Evolutionary conservation across 2,113 vertebrate genomes (phyloP).

Genomic region (Thryonomys swinderianus): DNA sequence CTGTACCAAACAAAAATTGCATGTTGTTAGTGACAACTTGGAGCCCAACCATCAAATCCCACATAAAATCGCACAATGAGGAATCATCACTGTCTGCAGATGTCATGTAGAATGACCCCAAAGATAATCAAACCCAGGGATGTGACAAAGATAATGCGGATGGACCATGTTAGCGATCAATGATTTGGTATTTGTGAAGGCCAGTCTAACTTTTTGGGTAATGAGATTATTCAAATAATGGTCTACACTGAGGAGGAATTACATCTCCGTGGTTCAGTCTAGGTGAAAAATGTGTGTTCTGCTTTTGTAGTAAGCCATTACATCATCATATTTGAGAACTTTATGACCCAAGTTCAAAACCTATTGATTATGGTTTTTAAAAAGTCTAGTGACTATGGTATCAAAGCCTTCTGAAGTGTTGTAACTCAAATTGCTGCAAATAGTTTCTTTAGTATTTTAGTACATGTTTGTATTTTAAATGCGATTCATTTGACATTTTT

Average conservation of each 20-base stretch:
- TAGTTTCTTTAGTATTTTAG: background rate
- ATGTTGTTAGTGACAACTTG: constrained; percentile 11
- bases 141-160: constrained; percentile 57
- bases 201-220: constrained; percentile 67
- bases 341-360: background rate
- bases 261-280: constrained; percentile 36
- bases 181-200: constrained; percentile 44
- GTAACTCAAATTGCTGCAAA: background rate
- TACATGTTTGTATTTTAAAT: constrained; percentile 48
- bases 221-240: constrained; percentile 69
- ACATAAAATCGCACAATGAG: constrained; percentile 58
- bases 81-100: constrained; percentile 66
- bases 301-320: constrained; percentile 50
- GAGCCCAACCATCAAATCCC: constrained; percentile 7
- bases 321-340: constrained; percentile 22
- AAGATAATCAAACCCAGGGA: constrained; percentile 66
- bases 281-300: constrained; percentile 52
- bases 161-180: constrained; percentile 67
- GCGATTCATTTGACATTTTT: constrained; percentile 27
- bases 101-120: constrained; percentile 61
- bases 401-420: background rate
- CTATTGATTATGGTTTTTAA: background rate
- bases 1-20: constrained; percentile 82
- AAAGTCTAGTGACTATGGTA: background rate
- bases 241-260: constrained; percentile 18